phyloP scores from a whole-genome alignment of 2,113 vertebrate genomes.

The Australoheros scitulus region DNA sequence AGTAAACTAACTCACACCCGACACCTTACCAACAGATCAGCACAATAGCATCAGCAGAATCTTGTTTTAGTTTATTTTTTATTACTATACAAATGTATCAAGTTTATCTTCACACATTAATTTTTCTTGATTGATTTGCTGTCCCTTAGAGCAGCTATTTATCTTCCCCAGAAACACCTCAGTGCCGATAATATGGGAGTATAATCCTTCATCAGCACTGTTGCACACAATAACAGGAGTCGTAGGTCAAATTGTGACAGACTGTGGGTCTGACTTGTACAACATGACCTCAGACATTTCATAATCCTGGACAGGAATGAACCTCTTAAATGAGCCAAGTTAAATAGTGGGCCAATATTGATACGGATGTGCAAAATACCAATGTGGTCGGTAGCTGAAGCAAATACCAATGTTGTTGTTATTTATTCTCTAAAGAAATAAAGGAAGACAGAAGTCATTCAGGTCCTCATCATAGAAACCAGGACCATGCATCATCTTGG shows the following conservation, averaged over 20 bases:
- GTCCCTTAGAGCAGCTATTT: neutral
- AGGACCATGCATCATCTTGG: neutral
- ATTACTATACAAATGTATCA: too few species aligned
- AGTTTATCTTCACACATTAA: neutral
- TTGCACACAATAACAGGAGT: neutral
- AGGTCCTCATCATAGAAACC: neutral
- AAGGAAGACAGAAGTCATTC: neutral
- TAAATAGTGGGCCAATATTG: neutral
- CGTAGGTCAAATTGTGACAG: neutral
- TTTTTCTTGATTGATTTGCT: neutral
- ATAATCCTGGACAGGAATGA: neutral
- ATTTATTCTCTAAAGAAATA: neutral
- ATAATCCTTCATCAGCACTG: neutral
- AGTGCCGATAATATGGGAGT: neutral
- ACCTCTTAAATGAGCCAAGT: neutral
- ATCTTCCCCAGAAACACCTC: neutral
- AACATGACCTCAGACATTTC: neutral
- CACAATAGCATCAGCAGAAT: neutral
- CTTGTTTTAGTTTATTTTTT: neutral
- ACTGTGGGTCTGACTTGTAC: neutral
- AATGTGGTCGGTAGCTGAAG: neutral
- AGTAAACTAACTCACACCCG: neutral
- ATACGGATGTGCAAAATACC: neutral
- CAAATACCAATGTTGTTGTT: neutral
- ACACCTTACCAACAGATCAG: neutral